These are phyloP conservation scores for Anisognathus igniventris DNA, from an alignment of 2,797 vertebrate species.

Conservation along the genomic window DNA sequence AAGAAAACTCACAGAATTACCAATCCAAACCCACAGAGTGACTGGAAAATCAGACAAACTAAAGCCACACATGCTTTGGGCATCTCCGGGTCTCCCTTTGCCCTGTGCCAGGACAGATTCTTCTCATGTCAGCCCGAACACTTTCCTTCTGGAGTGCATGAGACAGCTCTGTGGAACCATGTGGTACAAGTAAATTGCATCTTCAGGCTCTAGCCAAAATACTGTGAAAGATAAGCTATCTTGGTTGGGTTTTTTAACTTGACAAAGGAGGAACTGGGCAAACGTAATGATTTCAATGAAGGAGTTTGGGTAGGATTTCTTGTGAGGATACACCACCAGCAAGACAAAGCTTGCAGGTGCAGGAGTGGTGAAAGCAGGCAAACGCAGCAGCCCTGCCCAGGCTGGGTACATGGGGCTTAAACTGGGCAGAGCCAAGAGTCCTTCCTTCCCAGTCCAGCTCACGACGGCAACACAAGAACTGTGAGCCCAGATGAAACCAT, in stretches of 20 bases:
- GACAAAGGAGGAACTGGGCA: not conserved
- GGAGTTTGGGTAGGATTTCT: rapidly evolving
- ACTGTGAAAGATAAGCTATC: not conserved
- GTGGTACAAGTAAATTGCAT: not conserved
- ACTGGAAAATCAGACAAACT: not conserved
- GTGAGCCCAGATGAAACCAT: not conserved
- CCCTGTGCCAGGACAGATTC: not conserved
- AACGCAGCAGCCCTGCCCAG: not conserved
- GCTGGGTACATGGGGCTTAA: not conserved
- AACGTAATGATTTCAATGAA: not conserved
- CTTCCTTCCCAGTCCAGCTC: not conserved
- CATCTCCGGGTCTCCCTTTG: not conserved
- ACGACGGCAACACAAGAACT: not conserved
- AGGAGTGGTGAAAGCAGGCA: not conserved
- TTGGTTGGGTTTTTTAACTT: not conserved
- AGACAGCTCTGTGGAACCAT: not conserved
- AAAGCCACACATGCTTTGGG: not conserved
- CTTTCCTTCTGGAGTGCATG: rapidly evolving
- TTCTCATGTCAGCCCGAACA: not conserved
- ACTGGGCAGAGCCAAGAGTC: not conserved
- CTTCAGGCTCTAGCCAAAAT: not conserved
- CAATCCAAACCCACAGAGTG: not conserved
- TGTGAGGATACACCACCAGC: not conserved
- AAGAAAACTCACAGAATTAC: not conserved
- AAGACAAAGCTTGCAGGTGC: not conserved